Base-by-base conservation (phyloP, 1,140 invertebrate genomes). In the Trissolcus basalis region DNA sequence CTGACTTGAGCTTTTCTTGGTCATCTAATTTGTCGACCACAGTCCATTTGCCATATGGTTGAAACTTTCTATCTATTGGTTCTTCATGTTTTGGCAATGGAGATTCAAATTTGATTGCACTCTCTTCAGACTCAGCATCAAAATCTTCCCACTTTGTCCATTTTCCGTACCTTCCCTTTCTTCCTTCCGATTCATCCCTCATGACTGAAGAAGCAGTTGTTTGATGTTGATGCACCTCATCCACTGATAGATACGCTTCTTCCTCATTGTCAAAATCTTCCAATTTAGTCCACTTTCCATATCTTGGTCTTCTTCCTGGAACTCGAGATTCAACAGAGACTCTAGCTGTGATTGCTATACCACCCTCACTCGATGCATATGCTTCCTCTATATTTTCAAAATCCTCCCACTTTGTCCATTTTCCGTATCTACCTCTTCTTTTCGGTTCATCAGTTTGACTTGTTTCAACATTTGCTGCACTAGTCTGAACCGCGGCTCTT, bases 321-420 rank as follows among this genome's bases (percentile, higher is more conserved):
- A 44, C 43, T 12, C 2, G 2, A 9, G 39, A 13, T 44, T 59
- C 14, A 35, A 39, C 16, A 14, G 14, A 16, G 1, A 27, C 3
- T 35, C 36, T 53, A 27, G 45, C 13, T 32, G 56, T 13, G 3
- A 11, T 11, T 6, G 19, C n/a, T n/a, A n/a, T n/a, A n/a, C 19
- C 19, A 27, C 19, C 6, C 6, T 27, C 19, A 27, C 1, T 27
- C 1, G 19, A 6, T 27, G 19, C 19, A 27, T 27, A 27, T 1
- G 12, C 53, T 76, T 87, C 85, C 83, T 89, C 86, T 82, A 86
- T 85, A 82, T 82, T 85, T 53, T 85, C 81, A 27, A 79, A 64
- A 36, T 85, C 83, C 14, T 80, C 78, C 12, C 77, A 69, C 50
- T 81, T 80, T 0, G 48, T 69, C 72, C 76, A 77, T 14, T 70